These are phyloP conservation scores for Podarcis lilfordi DNA, from an alignment of 2,797 vertebrate genomes.

Conservation along the genomic window DNA sequence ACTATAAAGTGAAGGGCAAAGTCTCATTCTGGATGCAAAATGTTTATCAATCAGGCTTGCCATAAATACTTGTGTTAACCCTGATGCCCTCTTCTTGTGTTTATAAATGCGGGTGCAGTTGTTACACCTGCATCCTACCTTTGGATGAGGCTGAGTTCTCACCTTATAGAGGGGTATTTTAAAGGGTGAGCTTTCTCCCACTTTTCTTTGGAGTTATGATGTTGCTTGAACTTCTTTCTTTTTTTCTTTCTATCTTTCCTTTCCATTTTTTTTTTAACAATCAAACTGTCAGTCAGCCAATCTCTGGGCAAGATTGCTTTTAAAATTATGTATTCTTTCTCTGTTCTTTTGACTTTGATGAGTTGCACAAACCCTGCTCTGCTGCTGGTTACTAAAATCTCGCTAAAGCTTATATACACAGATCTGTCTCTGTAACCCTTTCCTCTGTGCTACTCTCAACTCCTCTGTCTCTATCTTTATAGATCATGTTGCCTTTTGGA, in stretches of 20 bases:
- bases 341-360: neutral
- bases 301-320: neutral
- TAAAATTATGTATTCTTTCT: neutral
- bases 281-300: neutral
- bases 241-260: neutral
- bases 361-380: neutral
- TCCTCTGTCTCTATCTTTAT: neutral
- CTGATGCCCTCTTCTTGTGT: neutral
- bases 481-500: neutral
- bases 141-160: neutral
- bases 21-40: constrained; percentile 10
- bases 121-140: neutral
- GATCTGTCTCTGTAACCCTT: neutral
- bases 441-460: neutral
- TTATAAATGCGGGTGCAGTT: neutral
- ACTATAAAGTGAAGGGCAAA: constrained; percentile 5
- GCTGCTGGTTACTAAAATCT: neutral
- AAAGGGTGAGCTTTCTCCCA: neutral
- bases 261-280: neutral
- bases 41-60: constrained; percentile 12
- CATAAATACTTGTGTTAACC: neutral
- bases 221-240: neutral
- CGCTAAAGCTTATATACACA: neutral
- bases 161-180: neutral
- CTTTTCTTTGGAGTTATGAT: neutral